phyloP scores from a whole-genome alignment of 92 coral and sea anemone species.

The Ricordea florida region DNA sequence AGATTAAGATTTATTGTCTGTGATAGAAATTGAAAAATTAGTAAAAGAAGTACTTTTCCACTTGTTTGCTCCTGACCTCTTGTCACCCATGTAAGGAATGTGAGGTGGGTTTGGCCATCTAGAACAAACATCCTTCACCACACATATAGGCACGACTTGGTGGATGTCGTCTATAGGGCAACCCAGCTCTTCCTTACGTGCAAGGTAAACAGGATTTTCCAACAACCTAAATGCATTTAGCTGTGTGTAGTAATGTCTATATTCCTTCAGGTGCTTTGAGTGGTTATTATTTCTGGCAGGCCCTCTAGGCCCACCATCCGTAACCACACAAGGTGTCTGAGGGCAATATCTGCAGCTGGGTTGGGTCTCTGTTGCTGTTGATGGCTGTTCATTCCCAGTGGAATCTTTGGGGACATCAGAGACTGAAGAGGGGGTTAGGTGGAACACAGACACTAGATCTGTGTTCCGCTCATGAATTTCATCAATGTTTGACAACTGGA shows the following conservation, averaged over 20 bases:
- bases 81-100: constrained; percentile 48
- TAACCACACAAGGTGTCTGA: constrained; percentile 15
- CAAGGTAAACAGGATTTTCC: constrained; percentile 23
- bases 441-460: background rate
- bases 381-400: too few relatives aligned
- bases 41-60: too few relatives aligned
- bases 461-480: background rate
- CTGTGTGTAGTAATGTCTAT: background rate
- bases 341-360: constrained; percentile 3
- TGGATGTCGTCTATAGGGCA: constrained; percentile 35
- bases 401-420: background rate
- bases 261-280: constrained; percentile 41
- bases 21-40: background rate
- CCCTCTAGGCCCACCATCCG: background rate
- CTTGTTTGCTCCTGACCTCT: background rate
- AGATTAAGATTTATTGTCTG: background rate
- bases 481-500: background rate
- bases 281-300: constrained; percentile 23
- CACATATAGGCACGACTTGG: constrained; percentile 51
- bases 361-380: background rate
- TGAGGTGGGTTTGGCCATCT: constrained; percentile 58
- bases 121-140: constrained; percentile 33
- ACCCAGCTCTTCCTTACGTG: constrained; percentile 26
- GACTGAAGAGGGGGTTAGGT: background rate
- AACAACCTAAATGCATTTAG: constrained; percentile 7